Evolutionary conservation across 2,888 invertebrate genomes (phyloP).

Genomic region (Ophion ellenae): DNA sequence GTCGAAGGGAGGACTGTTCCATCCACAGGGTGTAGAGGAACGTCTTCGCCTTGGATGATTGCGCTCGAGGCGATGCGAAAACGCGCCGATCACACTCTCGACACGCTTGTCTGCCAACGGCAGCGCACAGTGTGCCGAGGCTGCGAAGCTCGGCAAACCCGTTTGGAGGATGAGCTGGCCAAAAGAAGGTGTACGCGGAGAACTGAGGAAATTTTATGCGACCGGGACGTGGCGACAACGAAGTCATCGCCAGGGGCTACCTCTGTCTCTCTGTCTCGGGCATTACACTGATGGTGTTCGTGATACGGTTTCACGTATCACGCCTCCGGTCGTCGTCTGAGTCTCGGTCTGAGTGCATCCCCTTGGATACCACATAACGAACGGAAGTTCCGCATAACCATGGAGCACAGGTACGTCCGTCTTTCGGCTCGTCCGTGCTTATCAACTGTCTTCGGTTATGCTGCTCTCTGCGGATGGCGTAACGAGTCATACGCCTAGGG

Average conservation of each 20-base stretch:
- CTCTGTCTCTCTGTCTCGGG: neutral
- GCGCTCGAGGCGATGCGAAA: constrained; percentile 68
- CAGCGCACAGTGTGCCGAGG: constrained; percentile 2
- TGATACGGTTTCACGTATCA: constrained; percentile 58
- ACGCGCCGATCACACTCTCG: constrained; percentile 55
- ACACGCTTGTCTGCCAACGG: constrained; percentile 8
- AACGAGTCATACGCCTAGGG: constrained; percentile 67
- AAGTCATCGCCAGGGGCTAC: constrained; percentile 53
- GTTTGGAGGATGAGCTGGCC: constrained; percentile 27
- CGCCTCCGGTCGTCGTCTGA: constrained; percentile 61
- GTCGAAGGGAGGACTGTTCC: constrained; percentile 32
- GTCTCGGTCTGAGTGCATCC: constrained; percentile 73
- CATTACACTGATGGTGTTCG: constrained; percentile 15
- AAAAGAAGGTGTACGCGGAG: constrained; percentile 54
- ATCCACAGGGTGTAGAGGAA: constrained; percentile 46
- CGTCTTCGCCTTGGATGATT: constrained; percentile 71
- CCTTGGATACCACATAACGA: constrained; percentile 70
- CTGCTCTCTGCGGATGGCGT: constrained; percentile 65
- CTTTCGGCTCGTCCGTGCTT: constrained; percentile 38
- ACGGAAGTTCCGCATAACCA: constrained; percentile 28
- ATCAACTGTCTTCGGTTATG: constrained; percentile 42
- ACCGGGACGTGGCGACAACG: constrained; percentile 39
- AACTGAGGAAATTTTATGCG: constrained; percentile 58
- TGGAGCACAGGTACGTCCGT: constrained; percentile 43
- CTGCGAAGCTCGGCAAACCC: neutral